phyloP scores from a whole-genome alignment of 2,888 invertebrate species.

The Dascillus cervinus region DNA sequence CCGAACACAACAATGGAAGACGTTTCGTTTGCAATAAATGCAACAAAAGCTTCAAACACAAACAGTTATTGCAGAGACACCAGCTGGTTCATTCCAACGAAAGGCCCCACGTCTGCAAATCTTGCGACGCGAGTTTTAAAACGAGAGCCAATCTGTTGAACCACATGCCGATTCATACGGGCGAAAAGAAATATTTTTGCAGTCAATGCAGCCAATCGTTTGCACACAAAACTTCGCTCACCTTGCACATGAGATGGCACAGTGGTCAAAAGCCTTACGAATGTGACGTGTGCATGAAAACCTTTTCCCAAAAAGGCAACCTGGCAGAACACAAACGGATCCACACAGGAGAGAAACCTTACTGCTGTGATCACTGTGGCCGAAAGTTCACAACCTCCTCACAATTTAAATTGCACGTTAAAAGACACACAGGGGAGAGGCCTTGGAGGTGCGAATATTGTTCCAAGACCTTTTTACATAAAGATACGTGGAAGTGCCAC shows the following conservation, averaged over 20 bases:
- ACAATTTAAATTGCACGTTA: constrained; percentile 59
- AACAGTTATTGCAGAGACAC: constrained; percentile 66
- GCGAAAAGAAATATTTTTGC: constrained; percentile 62
- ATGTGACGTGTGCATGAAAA: constrained; percentile 62
- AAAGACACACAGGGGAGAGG: constrained; percentile 52
- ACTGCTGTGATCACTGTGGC: constrained; percentile 57
- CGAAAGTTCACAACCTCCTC: constrained; percentile 67
- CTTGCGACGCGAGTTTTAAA: constrained; percentile 56
- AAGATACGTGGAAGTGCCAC: constrained; percentile 58
- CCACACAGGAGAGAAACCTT: constrained; percentile 75
- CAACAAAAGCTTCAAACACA: constrained; percentile 66
- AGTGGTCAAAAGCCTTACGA: constrained; percentile 60
- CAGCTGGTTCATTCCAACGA: constrained; percentile 69
- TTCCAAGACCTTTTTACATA: constrained; percentile 51
- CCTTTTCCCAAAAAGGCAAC: constrained; percentile 72
- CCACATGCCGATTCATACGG: constrained; percentile 65
- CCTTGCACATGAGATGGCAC: constrained; percentile 65
- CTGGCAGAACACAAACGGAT: constrained; percentile 68
- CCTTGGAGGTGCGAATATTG: constrained; percentile 55
- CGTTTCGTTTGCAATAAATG: constrained; percentile 70
- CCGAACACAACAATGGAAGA: constrained; percentile 55
- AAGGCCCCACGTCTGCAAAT: constrained; percentile 56
- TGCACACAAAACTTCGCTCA: constrained; percentile 70
- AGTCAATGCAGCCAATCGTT: constrained; percentile 66
- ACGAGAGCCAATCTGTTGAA: constrained; percentile 64